These are phyloP conservation scores for Amazonetta brasiliensis DNA, from an alignment of 2,797 vertebrate species.

Conservation along the genomic window DNA sequence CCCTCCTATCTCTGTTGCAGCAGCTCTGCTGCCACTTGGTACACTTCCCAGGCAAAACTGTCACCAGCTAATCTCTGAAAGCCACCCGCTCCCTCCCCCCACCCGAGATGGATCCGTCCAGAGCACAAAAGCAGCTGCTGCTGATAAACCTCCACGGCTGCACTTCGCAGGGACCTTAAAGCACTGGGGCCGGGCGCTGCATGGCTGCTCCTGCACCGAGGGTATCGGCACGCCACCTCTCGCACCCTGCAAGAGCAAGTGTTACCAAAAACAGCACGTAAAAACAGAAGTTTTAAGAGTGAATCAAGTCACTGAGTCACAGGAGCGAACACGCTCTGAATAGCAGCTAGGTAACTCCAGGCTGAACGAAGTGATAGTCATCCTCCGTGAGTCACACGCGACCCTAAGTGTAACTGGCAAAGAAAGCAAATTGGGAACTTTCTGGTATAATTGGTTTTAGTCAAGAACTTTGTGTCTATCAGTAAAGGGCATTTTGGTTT, in stretches of 20 bases:
- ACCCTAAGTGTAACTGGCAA: background rate
- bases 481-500: background rate
- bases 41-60: slow-evolving; percentile 8
- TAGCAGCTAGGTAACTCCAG: background rate
- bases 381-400: background rate
- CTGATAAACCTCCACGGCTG: slow-evolving; percentile 42
- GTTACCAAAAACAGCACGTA: background rate
- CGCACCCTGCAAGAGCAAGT: background rate
- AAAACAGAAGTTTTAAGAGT: background rate
- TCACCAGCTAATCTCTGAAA: slow-evolving; percentile 54
- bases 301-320: background rate
- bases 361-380: background rate
- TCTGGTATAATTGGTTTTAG: background rate
- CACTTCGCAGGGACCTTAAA: slow-evolving; percentile 39
- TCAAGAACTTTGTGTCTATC: background rate
- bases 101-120: background rate
- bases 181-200: background rate
- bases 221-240: background rate
- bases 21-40: slow-evolving; percentile 4
- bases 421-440: background rate
- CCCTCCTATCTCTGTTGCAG: background rate
- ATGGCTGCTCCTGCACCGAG: background rate
- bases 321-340: background rate
- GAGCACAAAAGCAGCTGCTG: slow-evolving; percentile 59
- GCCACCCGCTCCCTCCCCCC: background rate